phyloP scores from a whole-genome alignment of 92 coral and sea anemone species.

The Umimayanthus kanabou region DNA sequence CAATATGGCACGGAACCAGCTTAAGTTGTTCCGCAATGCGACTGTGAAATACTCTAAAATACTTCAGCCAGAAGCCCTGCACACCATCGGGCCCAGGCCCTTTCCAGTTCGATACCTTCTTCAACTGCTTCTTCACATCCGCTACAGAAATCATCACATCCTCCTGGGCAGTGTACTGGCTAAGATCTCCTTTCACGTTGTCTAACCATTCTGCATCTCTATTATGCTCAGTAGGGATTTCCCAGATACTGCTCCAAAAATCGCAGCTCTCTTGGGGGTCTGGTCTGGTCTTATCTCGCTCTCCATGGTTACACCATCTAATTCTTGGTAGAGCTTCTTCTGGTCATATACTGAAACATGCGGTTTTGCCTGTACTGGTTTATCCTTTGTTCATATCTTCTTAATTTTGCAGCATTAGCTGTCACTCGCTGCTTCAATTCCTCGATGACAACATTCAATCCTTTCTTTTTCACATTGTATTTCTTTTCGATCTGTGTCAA shows the following conservation, averaged over 20 bases:
- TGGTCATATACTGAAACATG: background rate
- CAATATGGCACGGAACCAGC: too few species aligned
- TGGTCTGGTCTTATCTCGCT: background rate
- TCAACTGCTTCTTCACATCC: slow-evolving; percentile 24
- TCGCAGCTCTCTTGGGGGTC: slow-evolving; percentile 32
- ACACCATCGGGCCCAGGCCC: too few species aligned
- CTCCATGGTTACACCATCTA: background rate
- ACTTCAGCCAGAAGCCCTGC: too few species aligned
- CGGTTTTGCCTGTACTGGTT: slow-evolving; percentile 29
- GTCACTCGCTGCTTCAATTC: background rate
- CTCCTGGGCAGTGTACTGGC: slow-evolving; percentile 20
- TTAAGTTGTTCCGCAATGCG: too few species aligned
- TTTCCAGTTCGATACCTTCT: slow-evolving; percentile 26
- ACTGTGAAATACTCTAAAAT: too few species aligned
- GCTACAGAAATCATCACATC: background rate
- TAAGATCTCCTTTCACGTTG: slow-evolving; percentile 26
- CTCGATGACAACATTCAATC: too few species aligned
- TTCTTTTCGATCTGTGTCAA: slow-evolving; percentile 16
- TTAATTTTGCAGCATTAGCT: slow-evolving; percentile 43
- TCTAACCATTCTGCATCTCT: slow-evolving; percentile 39
- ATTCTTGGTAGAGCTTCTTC: too few species aligned
- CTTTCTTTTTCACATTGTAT: too few species aligned
- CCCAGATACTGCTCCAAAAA: slow-evolving; percentile 35
- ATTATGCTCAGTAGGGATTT: slow-evolving; percentile 39
- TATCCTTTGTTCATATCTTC: slow-evolving; percentile 19